Evolutionary conservation across 1,140 invertebrate genomes (phyloP), one percentile per base, ranked within the genome.

Genomic region (Drosophila takahashii): DNA sequence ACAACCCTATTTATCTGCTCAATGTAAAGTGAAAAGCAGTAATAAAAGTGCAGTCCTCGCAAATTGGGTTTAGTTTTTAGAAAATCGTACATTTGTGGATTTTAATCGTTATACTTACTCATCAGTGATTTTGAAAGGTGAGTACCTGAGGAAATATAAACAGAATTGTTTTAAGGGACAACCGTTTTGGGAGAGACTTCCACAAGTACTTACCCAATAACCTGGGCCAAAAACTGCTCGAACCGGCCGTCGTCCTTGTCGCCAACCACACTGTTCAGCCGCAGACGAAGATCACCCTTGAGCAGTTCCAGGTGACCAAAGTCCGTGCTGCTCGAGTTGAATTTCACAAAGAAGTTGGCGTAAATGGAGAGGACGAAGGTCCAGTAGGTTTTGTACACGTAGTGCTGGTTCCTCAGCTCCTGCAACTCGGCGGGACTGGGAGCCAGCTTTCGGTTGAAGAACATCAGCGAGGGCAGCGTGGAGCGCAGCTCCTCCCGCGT

Each of bases 381-480:
- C 90, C 90, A 92, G 37, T 92, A 92, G 52, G 85, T 92, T 79
- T 92, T 92, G 27, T 92, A 90, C n/a, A 92, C 84, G 41, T 92
- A 86, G 51, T 92, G 85, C 51, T 92, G 91, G 16, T 89, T 87
- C 37, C 85, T 69, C 15, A 87, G 78, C 51, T 90, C 81, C 51
- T 90, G 87, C 51, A 91, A 59, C 42, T 89, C 90, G 41, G 90
- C 77, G 44, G 85, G 83, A 51, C 75, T 87, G 8, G 90, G 81
- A n/a, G 84, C 81, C 51, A 91, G 61, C 41, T 91, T 91, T 7
- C 87, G 90, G 64, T 92, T 92, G 44, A 92, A 92, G 51, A 92
- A 87, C 86, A 91, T 91, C 29, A 92, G 65, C 22, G 81, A 91
- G 60, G 91, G 91, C 52, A 92, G 42, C 26, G 87, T 91, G 10